These are phyloP conservation scores for Rhagoletis zephyria DNA, from an alignment of 1,140 invertebrate genomes.

Conservation along the genomic window DNA sequence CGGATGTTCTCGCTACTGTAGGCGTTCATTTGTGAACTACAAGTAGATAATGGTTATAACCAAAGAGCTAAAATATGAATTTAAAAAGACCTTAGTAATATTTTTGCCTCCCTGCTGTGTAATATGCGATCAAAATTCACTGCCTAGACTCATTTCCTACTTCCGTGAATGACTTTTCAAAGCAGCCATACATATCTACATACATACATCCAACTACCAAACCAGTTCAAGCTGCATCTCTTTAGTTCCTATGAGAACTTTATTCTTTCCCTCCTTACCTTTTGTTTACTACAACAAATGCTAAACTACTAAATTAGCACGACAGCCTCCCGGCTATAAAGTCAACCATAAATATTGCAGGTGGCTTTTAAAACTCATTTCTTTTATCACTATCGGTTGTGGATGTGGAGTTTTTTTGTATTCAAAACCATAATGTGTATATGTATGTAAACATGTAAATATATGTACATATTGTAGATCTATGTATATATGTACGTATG, in stretches of 20 bases:
- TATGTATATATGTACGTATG: background rate
- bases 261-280: background rate
- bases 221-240: background rate
- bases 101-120: no score
- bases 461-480: background rate
- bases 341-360: constrained; percentile 16
- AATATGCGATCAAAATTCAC: no score
- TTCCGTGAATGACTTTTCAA: background rate
- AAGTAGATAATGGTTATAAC: no score
- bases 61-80: no score
- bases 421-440: background rate
- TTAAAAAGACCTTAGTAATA: no score
- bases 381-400: background rate
- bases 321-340: constrained; percentile 3
- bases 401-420: background rate
- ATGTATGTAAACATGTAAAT: background rate
- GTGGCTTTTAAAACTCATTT: constrained; percentile 28
- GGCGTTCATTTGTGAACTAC: no score
- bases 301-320: constrained; percentile 30
- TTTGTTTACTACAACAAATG: background rate
- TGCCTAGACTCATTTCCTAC: background rate
- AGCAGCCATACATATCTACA: background rate
- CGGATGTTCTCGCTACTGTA: no score
- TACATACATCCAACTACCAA: background rate
- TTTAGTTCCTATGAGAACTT: background rate